Evolutionary conservation across 2,113 vertebrate species (phyloP).

Genomic region (Oncorhynchus keta): DNA sequence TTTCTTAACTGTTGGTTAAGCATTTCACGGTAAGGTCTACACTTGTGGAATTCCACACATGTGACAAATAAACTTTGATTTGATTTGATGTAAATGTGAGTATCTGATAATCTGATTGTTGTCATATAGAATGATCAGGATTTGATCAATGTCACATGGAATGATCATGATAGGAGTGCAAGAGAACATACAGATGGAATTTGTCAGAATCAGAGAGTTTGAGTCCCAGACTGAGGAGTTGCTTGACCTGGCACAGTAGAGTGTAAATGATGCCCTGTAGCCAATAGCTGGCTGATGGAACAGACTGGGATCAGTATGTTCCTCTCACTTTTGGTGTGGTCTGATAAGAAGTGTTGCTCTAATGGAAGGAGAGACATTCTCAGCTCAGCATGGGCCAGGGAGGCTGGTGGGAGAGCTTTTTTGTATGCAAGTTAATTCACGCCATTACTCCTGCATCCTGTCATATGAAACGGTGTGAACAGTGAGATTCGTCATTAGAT

Average conservation of each 20-base stretch:
- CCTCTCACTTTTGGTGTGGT: constrained; percentile 62
- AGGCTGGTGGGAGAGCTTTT: constrained; percentile 60
- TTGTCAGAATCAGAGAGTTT: neutral
- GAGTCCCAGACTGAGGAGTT: neutral
- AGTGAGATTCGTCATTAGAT: constrained; percentile 71
- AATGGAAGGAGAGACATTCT: constrained; percentile 58
- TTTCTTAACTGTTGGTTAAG: too few relatives aligned
- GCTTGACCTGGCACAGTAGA: too few relatives aligned
- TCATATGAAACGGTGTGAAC: constrained; percentile 69
- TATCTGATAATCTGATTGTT: neutral
- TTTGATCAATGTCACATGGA: neutral
- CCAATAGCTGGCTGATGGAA: constrained; percentile 26
- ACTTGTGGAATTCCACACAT: too few relatives aligned
- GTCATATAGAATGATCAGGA: neutral
- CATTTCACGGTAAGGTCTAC: too few relatives aligned
- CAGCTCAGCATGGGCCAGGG: constrained; percentile 63
- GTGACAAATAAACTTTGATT: too few relatives aligned
- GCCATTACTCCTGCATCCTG: constrained; percentile 73
- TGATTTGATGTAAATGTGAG: constrained; percentile 3
- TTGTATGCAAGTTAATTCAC: constrained; percentile 68
- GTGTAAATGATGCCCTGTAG: constrained; percentile 37
- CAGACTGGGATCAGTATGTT: constrained; percentile 30
- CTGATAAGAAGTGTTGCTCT: constrained; percentile 62
- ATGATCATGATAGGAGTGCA: neutral
- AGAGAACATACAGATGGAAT: neutral